Evolutionary conservation across 2,888 invertebrate species (phyloP), one percentile per base, ranked within the genome.

Genomic region (Phragmatobia fuliginosa): DNA sequence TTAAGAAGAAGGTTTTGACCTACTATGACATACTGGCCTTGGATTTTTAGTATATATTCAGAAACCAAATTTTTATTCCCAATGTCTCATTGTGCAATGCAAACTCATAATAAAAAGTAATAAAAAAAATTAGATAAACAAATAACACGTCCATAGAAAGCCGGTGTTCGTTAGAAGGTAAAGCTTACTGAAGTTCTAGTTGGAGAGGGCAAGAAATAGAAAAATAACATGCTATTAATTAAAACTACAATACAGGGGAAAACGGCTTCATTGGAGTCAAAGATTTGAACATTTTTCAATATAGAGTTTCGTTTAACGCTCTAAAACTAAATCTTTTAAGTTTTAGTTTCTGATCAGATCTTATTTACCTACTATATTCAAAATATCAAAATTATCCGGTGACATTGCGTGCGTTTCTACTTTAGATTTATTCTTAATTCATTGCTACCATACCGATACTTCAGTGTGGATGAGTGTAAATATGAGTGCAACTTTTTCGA

Each of bases 1-100:
- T 38, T 5, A 33, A 7, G 33, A 33, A 7, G 33, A 33, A 7
- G 33, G 36, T 36, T 36, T 36, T 36, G 36, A 14, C 3, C 38
- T 38, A 38, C 14, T 38, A 38, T 38, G 14, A 11, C 14, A 38
- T 6, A 38, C 0, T 14, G 38, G 38, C 38, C 38, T 38, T 11
- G 36, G 36, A 14, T 33, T 33, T 36, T 38, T 38, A 5, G 14
- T 38, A 41, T 10, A 41, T 41, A 18, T n/a, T 45, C 14, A n/a
- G 8, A 49, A 49, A 38, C 18, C 21, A 49, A 49, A 18, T 33
- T 32, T 36, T 49, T 67, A 65, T 83, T 91, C 90, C 92, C 91
- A 90, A 89, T 89, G 89, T 89, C 90, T 94, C 92, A 90, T 92
- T 92, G 93, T 91, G 90, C 86, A 80, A 87, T 87, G 94, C 93